A percentile compares a stretch with the other conserved stretches of the same genome.
phyloP scores from a whole-genome alignment of 2,113 vertebrate genomes.

The Oreochromis aureus region DNA sequence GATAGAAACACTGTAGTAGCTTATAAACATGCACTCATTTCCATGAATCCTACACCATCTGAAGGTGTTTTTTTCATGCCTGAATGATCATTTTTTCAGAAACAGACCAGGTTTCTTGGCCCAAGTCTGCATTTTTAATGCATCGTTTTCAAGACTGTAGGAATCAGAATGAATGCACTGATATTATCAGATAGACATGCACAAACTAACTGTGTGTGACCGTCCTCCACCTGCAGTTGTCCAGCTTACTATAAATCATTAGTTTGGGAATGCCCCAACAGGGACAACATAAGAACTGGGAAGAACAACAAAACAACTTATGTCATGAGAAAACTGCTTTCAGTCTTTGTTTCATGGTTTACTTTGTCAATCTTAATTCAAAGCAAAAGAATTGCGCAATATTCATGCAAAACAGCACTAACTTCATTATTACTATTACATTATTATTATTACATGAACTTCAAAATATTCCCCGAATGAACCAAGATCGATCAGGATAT shows the following conservation, averaged over 20 bases:
- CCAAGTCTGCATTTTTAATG: background rate
- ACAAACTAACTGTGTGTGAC: background rate
- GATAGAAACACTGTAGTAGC: background rate
- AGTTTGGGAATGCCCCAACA: background rate
- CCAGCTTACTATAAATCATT: background rate
- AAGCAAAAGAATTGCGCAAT: background rate
- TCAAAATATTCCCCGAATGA: background rate
- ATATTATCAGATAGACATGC: background rate
- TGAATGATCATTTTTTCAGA: background rate
- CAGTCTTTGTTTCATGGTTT: background rate
- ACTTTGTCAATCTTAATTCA: background rate
- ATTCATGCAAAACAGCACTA: background rate
- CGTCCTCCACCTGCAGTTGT: background rate
- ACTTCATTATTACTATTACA: background rate
- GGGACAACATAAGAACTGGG: background rate
- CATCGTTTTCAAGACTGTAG: accelerated
- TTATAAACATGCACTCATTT: background rate
- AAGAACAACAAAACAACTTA: background rate
- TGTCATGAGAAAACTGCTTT: background rate
- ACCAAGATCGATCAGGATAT: background rate
- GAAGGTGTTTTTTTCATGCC: background rate
- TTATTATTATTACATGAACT: background rate
- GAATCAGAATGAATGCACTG: accelerated
- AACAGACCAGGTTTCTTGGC: background rate
- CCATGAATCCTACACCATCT: background rate